Evolutionary conservation across 2,888 invertebrate genomes (phyloP).

Genomic region (Rhaphigaster nebulosa): DNA sequence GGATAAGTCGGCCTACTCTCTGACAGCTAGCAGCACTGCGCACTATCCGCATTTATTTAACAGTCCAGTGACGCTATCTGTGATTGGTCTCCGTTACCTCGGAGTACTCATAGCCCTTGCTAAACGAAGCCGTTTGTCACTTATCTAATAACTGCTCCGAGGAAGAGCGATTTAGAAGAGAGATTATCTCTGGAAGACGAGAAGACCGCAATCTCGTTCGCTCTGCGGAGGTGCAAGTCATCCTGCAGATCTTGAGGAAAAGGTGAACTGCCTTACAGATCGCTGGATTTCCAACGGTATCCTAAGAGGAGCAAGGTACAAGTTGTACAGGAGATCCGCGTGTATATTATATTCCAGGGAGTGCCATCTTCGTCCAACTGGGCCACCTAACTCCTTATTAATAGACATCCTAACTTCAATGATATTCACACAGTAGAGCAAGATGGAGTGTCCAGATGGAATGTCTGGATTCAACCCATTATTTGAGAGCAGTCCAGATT

Average conservation of each 20-base stretch:
- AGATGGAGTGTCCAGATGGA: too few species aligned
- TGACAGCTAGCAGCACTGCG: neutral
- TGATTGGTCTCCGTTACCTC: neutral
- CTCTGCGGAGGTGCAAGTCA: neutral
- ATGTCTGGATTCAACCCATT: too few species aligned
- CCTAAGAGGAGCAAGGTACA: neutral
- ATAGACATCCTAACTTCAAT: too few species aligned
- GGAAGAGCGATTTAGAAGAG: neutral
- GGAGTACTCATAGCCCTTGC: neutral
- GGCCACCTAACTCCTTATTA: too few species aligned
- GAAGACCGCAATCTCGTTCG: neutral
- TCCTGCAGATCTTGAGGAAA: neutral
- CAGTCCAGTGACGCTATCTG: neutral
- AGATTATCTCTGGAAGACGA: neutral
- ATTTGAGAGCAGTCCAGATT: too few species aligned
- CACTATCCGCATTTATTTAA: neutral
- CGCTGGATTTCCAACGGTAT: neutral
- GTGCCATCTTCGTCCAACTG: too few species aligned
- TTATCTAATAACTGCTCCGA: constrained; percentile 17
- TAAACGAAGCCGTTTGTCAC: neutral
- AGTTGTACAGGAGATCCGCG: neutral
- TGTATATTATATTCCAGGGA: too few species aligned
- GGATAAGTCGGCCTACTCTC: neutral
- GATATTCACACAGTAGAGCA: too few species aligned
- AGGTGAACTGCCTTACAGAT: neutral